Base-by-base conservation (phyloP, 1,140 invertebrate genomes). In the Hylyphantes graminicola region DNA sequence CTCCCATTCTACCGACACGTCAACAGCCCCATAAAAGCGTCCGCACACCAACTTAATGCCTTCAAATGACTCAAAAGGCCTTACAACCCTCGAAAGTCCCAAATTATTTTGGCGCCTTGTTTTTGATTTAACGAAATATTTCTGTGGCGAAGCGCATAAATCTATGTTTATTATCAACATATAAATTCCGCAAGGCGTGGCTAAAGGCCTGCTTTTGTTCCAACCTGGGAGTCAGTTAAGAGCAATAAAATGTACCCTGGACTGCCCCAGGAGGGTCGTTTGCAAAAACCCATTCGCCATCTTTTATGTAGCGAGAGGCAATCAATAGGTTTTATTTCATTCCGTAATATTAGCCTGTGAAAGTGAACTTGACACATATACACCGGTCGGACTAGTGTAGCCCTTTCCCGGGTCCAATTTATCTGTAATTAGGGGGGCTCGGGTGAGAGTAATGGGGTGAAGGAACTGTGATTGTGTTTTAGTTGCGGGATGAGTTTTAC, bases 131-230 rank as follows among this genome's bases (percentile, higher is more conserved):
- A 83, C 80, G 59, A 75, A 83, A 83, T 83, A 83, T 83, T 83
- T 83, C 70, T 65, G 50, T 35, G 53, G 79, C 79, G 55, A 63
- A 81, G 80, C 48, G 80, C 54, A 83, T 83, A 83, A 83, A 83
- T 83, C 80, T 72, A 83, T 83, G 80, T 83, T 83, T 83, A 83
- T 83, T 83, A 83, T 83, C 80, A 83, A 83, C 80, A 83, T 83
- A 83, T 83, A 83, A 83, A 83, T 83, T 83, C 80, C 50, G 21
- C 17, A 50, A 81, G 68, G 79, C 79, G 78, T 67, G 78, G 78
- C 63, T 73, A 51, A 35, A 13, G n/a, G 10, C n/a, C 53, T 17
- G 50, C 17, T 53, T 75, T 83, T 83, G 70, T 74, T 83, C 75
- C 63, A 53, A 57, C 55, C 55, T 57, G 51, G 21, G 79, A 81